Base-by-base conservation (phyloP, 2,797 vertebrate genomes). In the Etheostoma perlongum region DNA sequence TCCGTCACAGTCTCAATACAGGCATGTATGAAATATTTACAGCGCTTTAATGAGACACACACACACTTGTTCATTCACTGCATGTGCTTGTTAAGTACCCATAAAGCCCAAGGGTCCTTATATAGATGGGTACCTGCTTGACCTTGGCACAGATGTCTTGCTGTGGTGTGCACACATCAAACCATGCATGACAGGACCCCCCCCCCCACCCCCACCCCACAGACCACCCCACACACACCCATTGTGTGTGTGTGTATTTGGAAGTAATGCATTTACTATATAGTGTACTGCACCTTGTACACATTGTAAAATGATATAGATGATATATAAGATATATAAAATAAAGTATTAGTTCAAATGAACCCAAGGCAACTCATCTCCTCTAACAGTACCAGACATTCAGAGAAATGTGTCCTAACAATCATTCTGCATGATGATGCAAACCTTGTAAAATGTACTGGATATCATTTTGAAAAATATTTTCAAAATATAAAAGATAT, bases 21-120 rank as follows among this genome's bases (percentile, higher is more conserved):
- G 30, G 58, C 67, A 68, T 47, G 47, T 67, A 90, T 95, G 57
- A 93, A 94, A 94, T 92, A 94, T 94, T 92, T 72, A 93, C 59
- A 78, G 51, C 30, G 65, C 74, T 90, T 90, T 93, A 94, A 93
- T 93, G 88, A 94, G 91, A 92, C 88, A 86, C 84, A 94, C 84
- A 94, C 90, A 91, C 88, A 92, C 83, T 89, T 76, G 67, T 88
- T 90, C 25, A 13, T 88, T 92, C 61, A 36, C 83, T 58, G 84
- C 71, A 52, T 89, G 86, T 91, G 88, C 93, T 93, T 89, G 88
- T 91, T 94, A 92, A 94, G 84, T 88, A 86, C 74, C 85, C 84
- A 83, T 83, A 82, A 91, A 85, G 86, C 90, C 88, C 87, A 63
- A 65, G 87, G 84, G 90, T 84, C 79, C 68, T 69, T 69, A 51